Conservation (phyloP, 2,888 invertebrate genomes). For the Byasa hedistus region DNA sequence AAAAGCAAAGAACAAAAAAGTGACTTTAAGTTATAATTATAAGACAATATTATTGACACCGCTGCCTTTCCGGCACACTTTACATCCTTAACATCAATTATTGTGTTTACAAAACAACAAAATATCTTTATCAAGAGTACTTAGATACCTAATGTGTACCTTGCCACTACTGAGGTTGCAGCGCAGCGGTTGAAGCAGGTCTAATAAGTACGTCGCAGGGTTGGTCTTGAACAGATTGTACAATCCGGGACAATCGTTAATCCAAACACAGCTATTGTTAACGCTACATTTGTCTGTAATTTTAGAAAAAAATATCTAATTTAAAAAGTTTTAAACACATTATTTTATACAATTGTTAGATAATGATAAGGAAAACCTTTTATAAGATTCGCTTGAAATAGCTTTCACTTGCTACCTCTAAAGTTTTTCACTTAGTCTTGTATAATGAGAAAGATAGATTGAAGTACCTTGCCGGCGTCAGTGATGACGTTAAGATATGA, state of each 20-base stretch:
- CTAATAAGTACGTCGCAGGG: not conserved
- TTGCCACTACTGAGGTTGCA: not conserved
- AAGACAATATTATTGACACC: too few species aligned
- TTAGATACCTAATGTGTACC: constrained; percentile 10
- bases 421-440: too few species aligned
- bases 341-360: not conserved
- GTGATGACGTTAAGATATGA: too few species aligned
- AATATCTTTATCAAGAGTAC: not conserved
- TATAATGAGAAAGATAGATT: too few species aligned
- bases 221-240: not conserved
- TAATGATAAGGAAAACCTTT: not conserved
- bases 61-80: too few species aligned
- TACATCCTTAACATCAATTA: not conserved
- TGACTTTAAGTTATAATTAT: too few species aligned
- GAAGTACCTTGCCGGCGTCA: too few species aligned
- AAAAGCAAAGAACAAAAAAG: too few species aligned
- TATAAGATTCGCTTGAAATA: not conserved
- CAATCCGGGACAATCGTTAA: not conserved
- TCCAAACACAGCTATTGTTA: not conserved
- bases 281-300: constrained; percentile 6
- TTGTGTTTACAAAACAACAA: not conserved
- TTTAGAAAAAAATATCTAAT: not conserved
- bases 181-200: not conserved
- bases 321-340: not conserved
- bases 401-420: not conserved